Base-by-base conservation (phyloP, 2,797 vertebrate species). In the Gadopsis bispinosus region DNA sequence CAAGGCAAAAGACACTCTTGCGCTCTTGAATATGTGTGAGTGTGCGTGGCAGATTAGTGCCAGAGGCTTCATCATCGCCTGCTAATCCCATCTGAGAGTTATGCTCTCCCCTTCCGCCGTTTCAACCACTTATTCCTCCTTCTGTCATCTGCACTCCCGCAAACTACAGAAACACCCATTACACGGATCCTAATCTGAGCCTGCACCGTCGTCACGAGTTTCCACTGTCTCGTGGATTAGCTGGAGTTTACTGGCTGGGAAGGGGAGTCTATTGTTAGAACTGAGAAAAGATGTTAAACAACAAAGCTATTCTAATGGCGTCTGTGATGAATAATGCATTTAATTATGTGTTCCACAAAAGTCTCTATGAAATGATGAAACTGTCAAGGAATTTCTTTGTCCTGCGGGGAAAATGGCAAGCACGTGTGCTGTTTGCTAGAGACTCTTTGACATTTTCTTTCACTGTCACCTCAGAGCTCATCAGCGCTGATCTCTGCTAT, bases 81-180 rank as follows among this genome's bases (percentile, higher is more conserved):
- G 66, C 75, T 91, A 93, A 93, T 92, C 91, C 89, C 83, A 86
- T 61, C 4, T 81, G 88, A 89, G 81, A 85, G 77, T 88, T 87
- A 58, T 63, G 79, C 84, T 83, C 73, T 76, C 78, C 73, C 60
- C 67, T 50, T 50, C 75, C 47, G 39, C 81, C 8, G 45, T 69
- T 83, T 63, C 50, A 78, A 82, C 74, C 80, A 75, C 71, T 88
- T 86, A 84, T 83, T 83, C 84, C 87, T 75, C 56, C 67, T 47
- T 77, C 87, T 85, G 68, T 89, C 85, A 76, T 69, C 45, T 66
- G 64, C 60, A 48, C 73, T 79, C 79, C 66, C 80, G 65, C 62
- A 4, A 82, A 79, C 77, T 51, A 7, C 77, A 81, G 63, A 87
- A 88, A 91, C 89, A 81, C 62, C 81, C 86, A 81, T 70, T 87